phyloP scores from a whole-genome alignment of 2,113 vertebrate genomes.

The Osmerus eperlanus region DNA sequence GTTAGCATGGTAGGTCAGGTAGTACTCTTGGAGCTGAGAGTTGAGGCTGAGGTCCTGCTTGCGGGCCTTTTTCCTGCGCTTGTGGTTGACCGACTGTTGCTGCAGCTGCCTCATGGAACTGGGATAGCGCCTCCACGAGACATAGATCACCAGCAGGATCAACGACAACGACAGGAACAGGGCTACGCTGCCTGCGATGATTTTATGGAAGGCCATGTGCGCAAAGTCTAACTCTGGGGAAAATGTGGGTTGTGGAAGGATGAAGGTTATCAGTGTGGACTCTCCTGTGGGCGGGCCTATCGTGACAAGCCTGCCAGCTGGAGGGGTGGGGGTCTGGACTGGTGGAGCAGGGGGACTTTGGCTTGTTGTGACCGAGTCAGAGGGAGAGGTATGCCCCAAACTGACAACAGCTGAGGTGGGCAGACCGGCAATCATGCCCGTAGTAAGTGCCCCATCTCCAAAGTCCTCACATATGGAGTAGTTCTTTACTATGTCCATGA shows the following conservation, averaged over 20 bases:
- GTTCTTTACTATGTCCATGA: constrained; percentile 84
- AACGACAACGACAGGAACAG: constrained; percentile 93
- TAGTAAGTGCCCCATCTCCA: constrained; percentile 38
- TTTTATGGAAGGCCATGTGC: constrained; percentile 95
- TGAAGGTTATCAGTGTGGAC: constrained; percentile 28
- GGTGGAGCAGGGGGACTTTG: constrained; percentile 65
- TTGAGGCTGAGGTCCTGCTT: constrained; percentile 90
- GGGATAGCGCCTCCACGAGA: constrained; percentile 94
- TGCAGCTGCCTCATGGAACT: constrained; percentile 94
- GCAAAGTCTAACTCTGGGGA: constrained; percentile 83
- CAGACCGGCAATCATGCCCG: constrained; percentile 16
- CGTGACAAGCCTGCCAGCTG: constrained; percentile 63
- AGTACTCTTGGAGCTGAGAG: constrained; percentile 97
- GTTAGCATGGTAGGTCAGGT: constrained; percentile 95
- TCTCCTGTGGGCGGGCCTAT: constrained; percentile 49
- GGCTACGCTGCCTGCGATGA: constrained; percentile 92
- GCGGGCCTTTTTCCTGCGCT: constrained; percentile 87
- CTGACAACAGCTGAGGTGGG: constrained; percentile 58
- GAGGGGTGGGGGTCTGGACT: constrained; percentile 67
- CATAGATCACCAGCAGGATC: constrained; percentile 95
- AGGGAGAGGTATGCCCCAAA: constrained; percentile 62
- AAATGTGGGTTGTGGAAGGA: constrained; percentile 60
- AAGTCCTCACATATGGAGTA: constrained; percentile 79
- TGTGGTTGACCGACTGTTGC: constrained; percentile 90
- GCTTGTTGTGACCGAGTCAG: constrained; percentile 58